phyloP scores from a whole-genome alignment of 2,113 vertebrate species.

The Phodopus roborovskii region DNA sequence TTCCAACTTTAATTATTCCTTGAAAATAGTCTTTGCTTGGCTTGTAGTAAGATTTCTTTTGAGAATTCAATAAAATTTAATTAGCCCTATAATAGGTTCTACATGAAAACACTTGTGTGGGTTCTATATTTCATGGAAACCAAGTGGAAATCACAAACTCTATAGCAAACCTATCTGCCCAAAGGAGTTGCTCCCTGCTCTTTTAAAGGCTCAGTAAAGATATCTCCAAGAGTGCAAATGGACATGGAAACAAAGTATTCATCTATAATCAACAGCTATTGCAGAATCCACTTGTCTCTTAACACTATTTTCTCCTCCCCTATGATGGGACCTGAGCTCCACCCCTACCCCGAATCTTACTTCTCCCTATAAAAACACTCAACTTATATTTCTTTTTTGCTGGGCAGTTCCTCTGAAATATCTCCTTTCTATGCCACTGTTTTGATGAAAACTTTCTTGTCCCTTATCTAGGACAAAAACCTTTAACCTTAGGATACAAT shows the following conservation, averaged over 20 bases:
- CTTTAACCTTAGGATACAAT: slow-evolving; percentile 9
- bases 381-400: not conserved
- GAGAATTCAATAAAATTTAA: slow-evolving; percentile 2
- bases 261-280: not conserved
- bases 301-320: not conserved
- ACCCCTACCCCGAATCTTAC: not conserved
- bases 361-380: not conserved
- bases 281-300: not conserved
- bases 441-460: slow-evolving; percentile 5
- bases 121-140: not conserved
- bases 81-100: not conserved
- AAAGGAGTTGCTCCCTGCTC: not conserved
- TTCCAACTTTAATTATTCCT: not conserved
- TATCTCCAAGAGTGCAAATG: not conserved
- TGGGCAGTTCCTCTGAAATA: not conserved
- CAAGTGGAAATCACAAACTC: not conserved
- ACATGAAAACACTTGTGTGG: not conserved
- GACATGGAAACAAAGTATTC: not conserved
- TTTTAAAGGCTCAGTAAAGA: not conserved
- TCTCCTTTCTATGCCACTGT: not conserved
- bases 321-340: not conserved
- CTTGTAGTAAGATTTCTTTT: not conserved
- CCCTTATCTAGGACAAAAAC: not conserved
- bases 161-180: not conserved
- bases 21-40: not conserved